Percentiles rank a stretch among this genome's conserved stretches.
These are phyloP conservation scores for Gobiocypris rarus DNA, from an alignment of 2,113 vertebrate species.

Conservation along the genomic window DNA sequence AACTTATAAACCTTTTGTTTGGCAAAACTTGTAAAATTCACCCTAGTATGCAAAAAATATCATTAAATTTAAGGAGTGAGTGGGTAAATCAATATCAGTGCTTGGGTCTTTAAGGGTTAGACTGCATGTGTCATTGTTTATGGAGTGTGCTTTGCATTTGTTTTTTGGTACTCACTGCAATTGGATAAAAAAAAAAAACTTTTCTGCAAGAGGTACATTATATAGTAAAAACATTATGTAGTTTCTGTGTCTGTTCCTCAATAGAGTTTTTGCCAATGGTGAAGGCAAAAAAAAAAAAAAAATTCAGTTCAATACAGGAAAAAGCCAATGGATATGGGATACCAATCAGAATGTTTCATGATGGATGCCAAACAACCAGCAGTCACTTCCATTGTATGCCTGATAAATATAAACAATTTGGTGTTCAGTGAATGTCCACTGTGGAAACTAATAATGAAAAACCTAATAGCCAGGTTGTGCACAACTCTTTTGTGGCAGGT, in stretches of 20 bases:
- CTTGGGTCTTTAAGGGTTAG: neutral
- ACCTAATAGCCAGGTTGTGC: slow-evolving; percentile 12
- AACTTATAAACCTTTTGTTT: neutral
- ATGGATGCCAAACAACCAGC: neutral
- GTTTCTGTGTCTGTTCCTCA: neutral
- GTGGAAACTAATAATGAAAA: slow-evolving; percentile 19
- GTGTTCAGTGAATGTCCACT: neutral
- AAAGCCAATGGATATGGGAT: neutral
- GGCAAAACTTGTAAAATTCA: neutral
- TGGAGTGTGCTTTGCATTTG: neutral
- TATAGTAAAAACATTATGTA: neutral
- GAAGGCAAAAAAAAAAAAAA: too few species aligned
- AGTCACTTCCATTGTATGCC: neutral
- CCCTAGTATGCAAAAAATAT: neutral
- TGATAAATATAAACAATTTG: slow-evolving; percentile 10
- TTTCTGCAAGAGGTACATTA: neutral
- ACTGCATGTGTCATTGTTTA: neutral
- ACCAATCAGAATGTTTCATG: neutral
- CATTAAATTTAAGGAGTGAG: neutral
- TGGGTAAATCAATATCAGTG: neutral
- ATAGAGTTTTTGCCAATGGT: neutral
- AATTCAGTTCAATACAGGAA: neutral
- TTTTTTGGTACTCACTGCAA: neutral
- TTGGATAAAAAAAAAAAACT: too few species aligned
- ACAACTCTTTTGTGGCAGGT: slow-evolving; percentile 8